These are phyloP conservation scores for Psittacula derbiana DNA, from an alignment of 2,797 vertebrate genomes.

Conservation along the genomic window DNA sequence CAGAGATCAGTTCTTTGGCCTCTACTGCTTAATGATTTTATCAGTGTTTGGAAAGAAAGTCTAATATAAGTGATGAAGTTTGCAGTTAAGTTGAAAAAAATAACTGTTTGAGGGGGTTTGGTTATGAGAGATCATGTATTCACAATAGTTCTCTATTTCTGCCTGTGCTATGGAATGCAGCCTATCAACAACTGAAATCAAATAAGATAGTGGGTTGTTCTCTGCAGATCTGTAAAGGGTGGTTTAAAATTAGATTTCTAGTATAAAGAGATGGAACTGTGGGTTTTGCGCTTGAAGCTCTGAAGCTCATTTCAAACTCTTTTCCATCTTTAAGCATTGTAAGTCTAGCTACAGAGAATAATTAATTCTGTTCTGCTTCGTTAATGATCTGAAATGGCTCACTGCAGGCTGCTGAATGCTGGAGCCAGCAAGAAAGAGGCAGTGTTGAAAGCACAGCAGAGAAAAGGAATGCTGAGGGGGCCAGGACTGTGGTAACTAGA, in stretches of 20 bases:
- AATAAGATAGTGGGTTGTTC: neutral
- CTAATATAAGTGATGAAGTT: neutral
- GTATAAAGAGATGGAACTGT: neutral
- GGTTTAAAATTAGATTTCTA: neutral
- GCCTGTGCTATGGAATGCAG: rapidly evolving
- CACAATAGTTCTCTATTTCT: neutral
- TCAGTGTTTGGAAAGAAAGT: neutral
- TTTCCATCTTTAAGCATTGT: neutral
- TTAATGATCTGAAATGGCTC: neutral
- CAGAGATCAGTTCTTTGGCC: neutral
- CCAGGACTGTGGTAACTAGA: neutral
- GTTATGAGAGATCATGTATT: neutral
- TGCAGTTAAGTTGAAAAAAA: neutral
- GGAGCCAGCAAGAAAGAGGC: neutral
- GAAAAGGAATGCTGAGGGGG: neutral
- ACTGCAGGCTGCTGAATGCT: neutral
- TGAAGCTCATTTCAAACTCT: neutral
- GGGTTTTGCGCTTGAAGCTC: neutral
- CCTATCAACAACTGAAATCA: neutral
- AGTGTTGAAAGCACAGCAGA: neutral
- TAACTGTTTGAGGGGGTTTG: neutral
- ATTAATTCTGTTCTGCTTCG: neutral
- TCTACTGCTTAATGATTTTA: neutral
- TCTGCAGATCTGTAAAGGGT: neutral
- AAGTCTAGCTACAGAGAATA: neutral